Base-by-base conservation (phyloP, 2,113 vertebrate genomes). In the Aix galericulata region DNA sequence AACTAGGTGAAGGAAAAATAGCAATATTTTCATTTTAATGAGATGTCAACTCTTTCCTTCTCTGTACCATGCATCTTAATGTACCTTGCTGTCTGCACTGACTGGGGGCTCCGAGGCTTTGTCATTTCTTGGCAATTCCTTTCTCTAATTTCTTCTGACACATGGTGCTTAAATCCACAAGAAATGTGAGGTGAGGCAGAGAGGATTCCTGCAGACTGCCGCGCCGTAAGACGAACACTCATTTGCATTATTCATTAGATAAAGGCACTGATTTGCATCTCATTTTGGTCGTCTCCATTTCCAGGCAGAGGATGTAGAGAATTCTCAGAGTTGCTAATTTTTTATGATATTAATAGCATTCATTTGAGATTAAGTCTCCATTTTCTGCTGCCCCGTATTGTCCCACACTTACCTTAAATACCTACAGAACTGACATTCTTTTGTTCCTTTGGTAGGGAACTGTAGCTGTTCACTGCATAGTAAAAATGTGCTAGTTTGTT, bases 171-270 rank as follows among this genome's bases (percentile, higher is more conserved):
- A 98, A 98, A 98, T 97, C 96, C 96, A 89, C 94, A 91, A 94
- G 91, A 98, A 98, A 97, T 96, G 96, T 85, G 96, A 98, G 97
- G 97, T 97, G 96, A 98, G 91, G 96, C 94, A 95, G 95, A 96
- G 95, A 98, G 97, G 97, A 98, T 98, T 98, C 96, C 97, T 97
- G 97, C 97, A 97, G 97, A 97, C 96, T 95, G 89, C 91, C 32
- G 64, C 74, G 42, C 96, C 94, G 58, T 97, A 96, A 97, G 94
- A 97, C 94, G 91, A 97, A 84, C 7, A 2, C 83, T 97, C 93
- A 97, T 98, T 98, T 98, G 96, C 98, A 98, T 98, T 98, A 98
- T 98, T 98, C 98, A 98, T 98, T 98, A 98, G 96, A 95, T 97
- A 97, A 97, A 97, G 55, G 78, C 88, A 95, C 96, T 98, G 97